Conservation (phyloP, 2,797 vertebrate species). For the Gallinago stenura region DNA sequence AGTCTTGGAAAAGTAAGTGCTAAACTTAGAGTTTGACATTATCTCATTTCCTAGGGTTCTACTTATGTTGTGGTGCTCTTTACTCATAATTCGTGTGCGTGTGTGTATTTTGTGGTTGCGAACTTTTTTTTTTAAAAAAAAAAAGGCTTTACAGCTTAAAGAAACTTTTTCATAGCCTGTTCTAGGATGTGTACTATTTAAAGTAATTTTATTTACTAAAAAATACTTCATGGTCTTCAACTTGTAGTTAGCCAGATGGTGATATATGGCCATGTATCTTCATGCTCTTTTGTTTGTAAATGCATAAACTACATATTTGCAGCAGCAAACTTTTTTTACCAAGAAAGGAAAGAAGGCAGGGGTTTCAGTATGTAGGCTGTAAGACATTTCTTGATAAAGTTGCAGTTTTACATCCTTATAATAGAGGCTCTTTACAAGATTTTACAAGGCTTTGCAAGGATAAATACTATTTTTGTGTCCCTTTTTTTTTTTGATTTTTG, state of each 20-base stretch:
- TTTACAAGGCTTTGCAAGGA: background rate
- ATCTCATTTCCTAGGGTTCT: constrained; percentile 37
- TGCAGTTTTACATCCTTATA: background rate
- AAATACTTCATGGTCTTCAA: background rate
- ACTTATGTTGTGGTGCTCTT: background rate
- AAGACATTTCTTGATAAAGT: background rate
- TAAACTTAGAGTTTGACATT: constrained; percentile 15
- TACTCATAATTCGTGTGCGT: background rate
- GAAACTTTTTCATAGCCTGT: background rate
- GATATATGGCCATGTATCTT: background rate
- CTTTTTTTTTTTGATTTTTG: background rate
- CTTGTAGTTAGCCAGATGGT: background rate
- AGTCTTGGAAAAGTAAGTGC: background rate
- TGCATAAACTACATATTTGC: background rate
- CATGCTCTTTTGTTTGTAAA: background rate
- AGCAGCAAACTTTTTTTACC: background rate
- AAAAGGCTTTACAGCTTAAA: background rate
- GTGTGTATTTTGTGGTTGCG: background rate
- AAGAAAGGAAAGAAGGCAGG: background rate
- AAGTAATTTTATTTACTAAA: background rate
- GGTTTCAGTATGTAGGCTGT: background rate
- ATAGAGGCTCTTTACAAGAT: background rate
- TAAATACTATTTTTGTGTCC: background rate
- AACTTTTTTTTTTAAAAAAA: background rate
- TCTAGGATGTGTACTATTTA: background rate